Evolutionary conservation across 30 jellyfish, hydroid and myxozoan genomes (phyloP), one percentile per base, ranked within the genome.

Genomic region (Catostylus mosaicus): DNA sequence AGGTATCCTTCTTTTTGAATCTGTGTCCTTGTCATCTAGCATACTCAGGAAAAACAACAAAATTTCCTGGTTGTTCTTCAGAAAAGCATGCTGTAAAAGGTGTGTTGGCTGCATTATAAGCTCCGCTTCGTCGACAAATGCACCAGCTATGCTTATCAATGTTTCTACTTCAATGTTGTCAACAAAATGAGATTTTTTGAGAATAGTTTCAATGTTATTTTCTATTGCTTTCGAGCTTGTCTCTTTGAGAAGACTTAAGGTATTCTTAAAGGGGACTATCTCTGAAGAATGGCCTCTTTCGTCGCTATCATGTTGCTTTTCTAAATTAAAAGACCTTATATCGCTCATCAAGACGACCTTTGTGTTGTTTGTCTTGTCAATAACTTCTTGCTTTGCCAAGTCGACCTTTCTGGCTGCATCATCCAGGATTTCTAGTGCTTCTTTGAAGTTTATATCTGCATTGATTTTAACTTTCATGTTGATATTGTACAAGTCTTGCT

Each of bases 361-460:
- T 34, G 68, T 46, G 6, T 40, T 16, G 68, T 37, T 32, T 10
- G 63, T 50, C 1, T 67, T 46, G 0, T 50, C 63, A 20, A 66
- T 56, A 50, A 72, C 35, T 1, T 48, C 70, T 18, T 57, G 69
- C 51, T 57, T 80, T 43, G 40, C 67, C 9, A 19, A 27, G 46
- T 57, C 48, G 71, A 67, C 73, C 50, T 51, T 80, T 30, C 24
- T 43, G 14, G 84, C 82, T 22, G 90, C 84, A 33, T 67, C 47
- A n/a, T 80, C 90, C 12, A 80, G 30, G 63, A 63, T 69, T 50
- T 45, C 84, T 22, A 72, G 14, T 10, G 62, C 57, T 54, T 80
- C 83, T 32, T n/a, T 37, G 56, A 67, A 43, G 40, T 80, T 52
- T 51, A 67, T 51, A 29, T 80, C 90, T 2, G 67, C 7, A 18